These are phyloP conservation scores for Serranus cabrilla DNA, from an alignment of 2,797 vertebrate genomes.

Conservation along the genomic window DNA sequence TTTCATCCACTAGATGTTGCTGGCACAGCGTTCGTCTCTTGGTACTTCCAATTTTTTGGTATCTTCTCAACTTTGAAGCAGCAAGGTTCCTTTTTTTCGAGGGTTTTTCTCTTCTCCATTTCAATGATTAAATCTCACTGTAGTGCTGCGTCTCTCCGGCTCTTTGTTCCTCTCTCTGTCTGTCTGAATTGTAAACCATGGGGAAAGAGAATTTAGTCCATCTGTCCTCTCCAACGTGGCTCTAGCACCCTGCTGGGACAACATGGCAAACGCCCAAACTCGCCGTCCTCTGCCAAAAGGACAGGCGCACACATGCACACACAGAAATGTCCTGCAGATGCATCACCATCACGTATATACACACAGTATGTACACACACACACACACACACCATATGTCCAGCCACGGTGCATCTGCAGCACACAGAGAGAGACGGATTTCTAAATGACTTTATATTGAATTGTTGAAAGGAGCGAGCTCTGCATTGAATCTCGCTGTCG, in stretches of 20 bases:
- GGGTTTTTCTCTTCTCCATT: slow-evolving; percentile 59
- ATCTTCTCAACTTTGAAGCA: slow-evolving; percentile 70
- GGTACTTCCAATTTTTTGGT: slow-evolving; percentile 70
- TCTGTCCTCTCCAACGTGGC: slow-evolving; percentile 79
- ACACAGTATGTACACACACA: background rate
- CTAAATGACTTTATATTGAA: slow-evolving; percentile 20
- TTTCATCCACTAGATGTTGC: slow-evolving; percentile 69
- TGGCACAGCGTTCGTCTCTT: slow-evolving; percentile 70
- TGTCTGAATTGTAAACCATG: slow-evolving; percentile 76
- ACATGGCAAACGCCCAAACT: slow-evolving; percentile 74
- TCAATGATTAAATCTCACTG: slow-evolving; percentile 73
- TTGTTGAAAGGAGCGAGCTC: slow-evolving; percentile 27
- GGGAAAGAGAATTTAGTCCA: slow-evolving; percentile 79
- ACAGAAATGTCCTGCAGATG: slow-evolving; percentile 33
- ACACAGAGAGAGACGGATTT: slow-evolving; percentile 13
- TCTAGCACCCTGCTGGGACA: slow-evolving; percentile 75
- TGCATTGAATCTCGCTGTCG: slow-evolving; percentile 10
- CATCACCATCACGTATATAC: slow-evolving; percentile 28
- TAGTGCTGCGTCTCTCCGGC: slow-evolving; percentile 61
- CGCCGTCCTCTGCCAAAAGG: slow-evolving; percentile 66
- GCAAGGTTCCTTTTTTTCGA: slow-evolving; percentile 48
- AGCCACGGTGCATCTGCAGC: slow-evolving; percentile 21
- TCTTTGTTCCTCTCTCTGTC: slow-evolving; percentile 70
- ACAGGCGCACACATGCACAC: slow-evolving; percentile 48
- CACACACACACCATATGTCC: slow-evolving; percentile 26